Conservation (phyloP, 2,888 invertebrate species). For the Polymixis flavicincta region DNA sequence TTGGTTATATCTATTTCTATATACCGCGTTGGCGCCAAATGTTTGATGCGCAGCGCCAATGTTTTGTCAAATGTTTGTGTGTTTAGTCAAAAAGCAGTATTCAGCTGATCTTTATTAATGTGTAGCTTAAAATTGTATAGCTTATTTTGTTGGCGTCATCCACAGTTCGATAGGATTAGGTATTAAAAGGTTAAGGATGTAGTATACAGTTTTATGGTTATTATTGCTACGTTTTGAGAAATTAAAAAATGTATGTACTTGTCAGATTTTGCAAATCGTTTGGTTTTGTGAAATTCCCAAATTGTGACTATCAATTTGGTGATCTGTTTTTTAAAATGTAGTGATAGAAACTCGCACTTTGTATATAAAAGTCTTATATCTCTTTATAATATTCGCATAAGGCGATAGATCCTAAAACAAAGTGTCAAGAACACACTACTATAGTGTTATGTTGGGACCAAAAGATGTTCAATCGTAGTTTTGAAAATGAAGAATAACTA, state of each 20-base stretch:
- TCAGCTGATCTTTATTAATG: conserved; percentile 65
- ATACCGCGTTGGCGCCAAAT: conserved; percentile 68
- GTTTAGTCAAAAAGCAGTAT: conserved; percentile 71
- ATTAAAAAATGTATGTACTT: not conserved
- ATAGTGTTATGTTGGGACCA: not conserved
- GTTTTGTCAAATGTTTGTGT: conserved; percentile 67
- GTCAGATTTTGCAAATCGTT: not conserved
- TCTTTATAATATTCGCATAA: conserved; percentile 10
- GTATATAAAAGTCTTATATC: conserved; percentile 24
- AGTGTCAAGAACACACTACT: not conserved
- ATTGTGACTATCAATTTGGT: not conserved
- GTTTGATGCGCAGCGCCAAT: conserved; percentile 66
- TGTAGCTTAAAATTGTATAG: conserved; percentile 68
- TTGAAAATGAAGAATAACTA: not conserved
- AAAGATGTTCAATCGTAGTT: conserved; percentile 28
- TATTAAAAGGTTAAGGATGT: conserved; percentile 29
- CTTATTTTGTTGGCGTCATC: conserved; percentile 60
- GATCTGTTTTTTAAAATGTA: conserved; percentile 11
- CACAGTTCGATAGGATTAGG: conserved; percentile 53
- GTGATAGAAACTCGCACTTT: conserved; percentile 1
- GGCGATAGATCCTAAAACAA: conserved; percentile 15
- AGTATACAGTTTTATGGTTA: conserved; percentile 10
- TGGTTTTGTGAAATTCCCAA: not conserved
- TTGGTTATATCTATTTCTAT: conserved; percentile 80
- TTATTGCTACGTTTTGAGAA: conserved; percentile 35